phyloP scores from a whole-genome alignment of 2,113 vertebrate species.

The Protobothrops mucrosquamatus region DNA sequence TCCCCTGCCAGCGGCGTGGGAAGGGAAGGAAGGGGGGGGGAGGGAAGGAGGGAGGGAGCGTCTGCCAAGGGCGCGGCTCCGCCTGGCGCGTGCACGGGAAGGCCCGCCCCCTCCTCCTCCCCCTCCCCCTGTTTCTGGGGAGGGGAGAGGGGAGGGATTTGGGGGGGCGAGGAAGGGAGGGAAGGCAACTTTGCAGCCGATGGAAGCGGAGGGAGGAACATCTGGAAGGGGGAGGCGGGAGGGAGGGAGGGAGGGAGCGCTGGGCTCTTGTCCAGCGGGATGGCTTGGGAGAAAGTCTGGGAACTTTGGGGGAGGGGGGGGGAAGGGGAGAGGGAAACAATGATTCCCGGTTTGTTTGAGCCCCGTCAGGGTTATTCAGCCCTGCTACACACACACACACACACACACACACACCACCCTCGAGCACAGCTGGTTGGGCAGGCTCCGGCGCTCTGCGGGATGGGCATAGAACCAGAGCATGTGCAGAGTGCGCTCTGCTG shows the following conservation, averaged over 20 bases:
- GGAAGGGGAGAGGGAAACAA: not conserved
- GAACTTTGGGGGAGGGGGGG: not conserved
- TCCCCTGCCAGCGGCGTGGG: not conserved
- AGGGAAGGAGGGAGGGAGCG: conserved; percentile 48
- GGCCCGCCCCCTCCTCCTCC: not conserved
- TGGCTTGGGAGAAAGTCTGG: not conserved
- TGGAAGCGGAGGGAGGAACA: conserved; percentile 39
- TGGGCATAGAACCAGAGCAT: not conserved
- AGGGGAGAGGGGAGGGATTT: not conserved
- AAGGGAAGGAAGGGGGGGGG: too few species aligned
- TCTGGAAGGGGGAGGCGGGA: conserved; percentile 48
- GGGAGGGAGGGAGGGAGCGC: not conserved
- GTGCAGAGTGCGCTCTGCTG: too few species aligned
- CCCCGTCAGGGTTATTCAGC: not conserved
- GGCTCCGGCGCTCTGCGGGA: not conserved
- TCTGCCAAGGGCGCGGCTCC: conserved; percentile 53
- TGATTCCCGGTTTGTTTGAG: not conserved
- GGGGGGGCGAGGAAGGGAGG: not conserved
- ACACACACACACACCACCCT: too few species aligned
- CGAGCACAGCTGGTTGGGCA: not conserved
- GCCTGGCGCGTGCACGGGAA: not conserved
- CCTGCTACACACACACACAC: too few species aligned
- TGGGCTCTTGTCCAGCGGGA: not conserved
- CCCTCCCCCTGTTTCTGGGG: too few species aligned
- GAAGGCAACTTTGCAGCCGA: not conserved